Conservation (phyloP, 2,888 invertebrate genomes). For the Mylabris sibirica region DNA sequence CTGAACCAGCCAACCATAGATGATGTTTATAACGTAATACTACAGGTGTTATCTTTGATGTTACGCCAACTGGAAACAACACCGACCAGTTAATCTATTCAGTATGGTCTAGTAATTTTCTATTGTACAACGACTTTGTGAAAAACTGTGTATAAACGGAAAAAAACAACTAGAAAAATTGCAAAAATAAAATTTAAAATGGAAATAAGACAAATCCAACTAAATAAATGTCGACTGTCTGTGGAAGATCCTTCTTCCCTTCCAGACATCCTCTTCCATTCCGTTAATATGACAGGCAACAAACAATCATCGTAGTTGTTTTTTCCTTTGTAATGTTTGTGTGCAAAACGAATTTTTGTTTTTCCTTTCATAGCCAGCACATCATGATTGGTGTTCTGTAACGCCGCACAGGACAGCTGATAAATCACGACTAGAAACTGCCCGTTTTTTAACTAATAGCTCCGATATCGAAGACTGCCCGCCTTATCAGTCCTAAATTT, state of each 20-base stretch:
- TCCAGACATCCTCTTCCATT: constrained; percentile 6
- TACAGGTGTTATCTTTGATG: constrained; percentile 35
- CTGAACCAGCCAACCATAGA: constrained; percentile 19
- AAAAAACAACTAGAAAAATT: not conserved
- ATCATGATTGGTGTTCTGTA: constrained; percentile 31
- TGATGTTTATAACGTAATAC: constrained; percentile 27
- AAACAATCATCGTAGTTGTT: constrained; percentile 24
- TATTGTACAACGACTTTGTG: constrained; percentile 9
- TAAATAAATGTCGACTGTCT: constrained; percentile 7
- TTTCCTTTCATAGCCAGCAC: constrained; percentile 26
- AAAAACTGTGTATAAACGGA: not conserved
- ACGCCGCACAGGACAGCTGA: constrained; percentile 27
- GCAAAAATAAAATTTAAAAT: constrained; percentile 5
- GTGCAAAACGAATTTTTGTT: constrained; percentile 17
- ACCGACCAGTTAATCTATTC: constrained; percentile 27
- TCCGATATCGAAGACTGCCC: not conserved
- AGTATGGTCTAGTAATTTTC: constrained; percentile 27
- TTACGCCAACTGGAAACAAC: constrained; percentile 29
- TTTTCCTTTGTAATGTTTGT: not conserved
- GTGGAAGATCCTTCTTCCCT: constrained; percentile 2
- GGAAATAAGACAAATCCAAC: constrained; percentile 5
- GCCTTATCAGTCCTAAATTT: constrained; percentile 10
- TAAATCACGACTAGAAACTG: constrained; percentile 20
- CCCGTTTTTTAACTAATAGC: constrained; percentile 6
- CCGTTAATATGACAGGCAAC: constrained; percentile 24